Conservation (phyloP, 2,797 vertebrate species). For the Simalia tracyae region DNA sequence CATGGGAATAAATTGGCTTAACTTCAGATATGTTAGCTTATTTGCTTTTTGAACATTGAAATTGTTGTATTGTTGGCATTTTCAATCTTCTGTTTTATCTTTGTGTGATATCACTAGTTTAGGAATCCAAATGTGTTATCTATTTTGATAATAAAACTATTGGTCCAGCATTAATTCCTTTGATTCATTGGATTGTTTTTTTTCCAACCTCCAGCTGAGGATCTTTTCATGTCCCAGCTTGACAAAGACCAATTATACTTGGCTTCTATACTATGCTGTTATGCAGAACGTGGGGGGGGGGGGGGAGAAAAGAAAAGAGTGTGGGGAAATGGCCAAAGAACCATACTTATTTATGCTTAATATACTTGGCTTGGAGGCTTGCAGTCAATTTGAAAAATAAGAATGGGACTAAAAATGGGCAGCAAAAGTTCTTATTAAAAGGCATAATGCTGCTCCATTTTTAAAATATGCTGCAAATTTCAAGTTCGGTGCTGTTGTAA, state of each 20-base stretch:
- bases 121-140: background rate
- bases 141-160: slow-evolving; percentile 12
- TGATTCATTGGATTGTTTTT: background rate
- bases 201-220: background rate
- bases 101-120: background rate
- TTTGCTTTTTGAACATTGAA: slow-evolving; percentile 3
- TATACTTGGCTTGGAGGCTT: background rate
- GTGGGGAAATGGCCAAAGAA: slow-evolving; percentile 1
- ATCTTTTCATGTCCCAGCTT: background rate
- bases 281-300: background rate
- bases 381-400: background rate
- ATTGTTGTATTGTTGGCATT: background rate
- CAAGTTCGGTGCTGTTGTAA: background rate
- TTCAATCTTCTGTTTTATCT: background rate
- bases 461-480: slow-evolving; percentile 31
- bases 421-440: slow-evolving; percentile 20
- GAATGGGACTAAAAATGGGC: background rate
- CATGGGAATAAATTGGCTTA: background rate
- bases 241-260: slow-evolving; percentile 6
- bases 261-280: background rate
- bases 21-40: background rate
- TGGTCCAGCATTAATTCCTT: slow-evolving; percentile 12
- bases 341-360: slow-evolving; percentile 18
- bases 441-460: slow-evolving; percentile 28
- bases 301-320: background rate